Conservation (phyloP, 2,888 invertebrate species). For the Epistrophella euchroma region DNA sequence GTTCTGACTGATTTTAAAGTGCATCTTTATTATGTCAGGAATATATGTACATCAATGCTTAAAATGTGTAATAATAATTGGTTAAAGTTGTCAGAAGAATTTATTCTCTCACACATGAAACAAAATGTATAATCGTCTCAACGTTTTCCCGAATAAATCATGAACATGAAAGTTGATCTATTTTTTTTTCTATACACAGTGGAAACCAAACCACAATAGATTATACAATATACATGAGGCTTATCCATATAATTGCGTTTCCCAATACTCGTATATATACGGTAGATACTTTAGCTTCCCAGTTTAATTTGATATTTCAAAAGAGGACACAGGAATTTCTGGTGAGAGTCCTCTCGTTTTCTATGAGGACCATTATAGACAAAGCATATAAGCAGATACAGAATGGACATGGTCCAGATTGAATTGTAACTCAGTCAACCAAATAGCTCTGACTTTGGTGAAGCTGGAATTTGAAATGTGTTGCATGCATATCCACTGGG, state of each 20-base stretch:
- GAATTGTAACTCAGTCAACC: constrained; percentile 15
- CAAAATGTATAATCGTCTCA: background rate
- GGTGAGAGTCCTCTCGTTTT: constrained; percentile 2
- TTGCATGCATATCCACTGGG: background rate
- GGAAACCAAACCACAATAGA: background rate
- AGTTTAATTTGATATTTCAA: background rate
- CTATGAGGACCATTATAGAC: constrained; percentile 4
- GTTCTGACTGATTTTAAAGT: no score
- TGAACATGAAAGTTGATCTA: background rate
- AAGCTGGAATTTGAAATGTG: constrained; percentile 1
- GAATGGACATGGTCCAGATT: background rate
- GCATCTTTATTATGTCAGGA: no score
- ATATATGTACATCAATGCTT: no score
- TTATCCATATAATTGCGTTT: constrained; percentile 3
- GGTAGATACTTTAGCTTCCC: background rate
- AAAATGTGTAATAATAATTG: no score
- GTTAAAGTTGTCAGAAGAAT: background rate
- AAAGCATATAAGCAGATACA: background rate
- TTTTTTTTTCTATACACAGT: background rate
- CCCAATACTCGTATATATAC: background rate
- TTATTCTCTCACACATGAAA: background rate
- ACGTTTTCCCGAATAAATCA: background rate
- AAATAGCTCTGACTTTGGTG: background rate
- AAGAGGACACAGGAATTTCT: background rate
- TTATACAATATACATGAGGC: background rate